A percentile compares a stretch with the other conserved stretches of the same genome.
These are phyloP conservation scores for Cyprinodon tularosa DNA, from an alignment of 2,113 vertebrate species.

Conservation along the genomic window DNA sequence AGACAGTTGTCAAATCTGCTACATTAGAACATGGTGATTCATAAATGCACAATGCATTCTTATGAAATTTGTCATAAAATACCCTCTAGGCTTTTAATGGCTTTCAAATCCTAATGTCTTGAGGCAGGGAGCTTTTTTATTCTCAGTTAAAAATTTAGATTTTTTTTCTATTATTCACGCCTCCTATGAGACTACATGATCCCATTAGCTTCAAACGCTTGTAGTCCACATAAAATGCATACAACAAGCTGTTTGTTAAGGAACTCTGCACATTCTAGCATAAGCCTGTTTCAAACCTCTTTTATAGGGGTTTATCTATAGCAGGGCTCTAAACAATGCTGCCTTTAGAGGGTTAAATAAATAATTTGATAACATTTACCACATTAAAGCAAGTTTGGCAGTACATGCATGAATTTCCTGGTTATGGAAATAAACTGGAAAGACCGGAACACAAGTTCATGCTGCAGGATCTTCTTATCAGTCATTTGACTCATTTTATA, in stretches of 20 bases:
- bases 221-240: conserved; percentile 22
- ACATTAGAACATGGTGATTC: neutral
- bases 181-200: conserved; percentile 39
- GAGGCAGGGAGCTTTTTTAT: conserved; percentile 23
- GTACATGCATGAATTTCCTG: neutral
- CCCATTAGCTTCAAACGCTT: conserved; percentile 43
- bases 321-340: conserved; percentile 5
- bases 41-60: conserved; percentile 6
- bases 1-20: neutral
- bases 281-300: conserved; percentile 19
- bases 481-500: neutral
- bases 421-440: neutral
- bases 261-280: conserved; percentile 4
- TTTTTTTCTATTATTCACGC: conserved; percentile 50
- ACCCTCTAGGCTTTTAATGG: conserved; percentile 24
- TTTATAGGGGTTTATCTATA: conserved; percentile 13
- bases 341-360: conserved; percentile 5
- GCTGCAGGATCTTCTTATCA: neutral
- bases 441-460: neutral
- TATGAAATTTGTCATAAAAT: conserved; percentile 18
- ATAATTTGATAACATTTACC: conserved; percentile 5
- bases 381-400: neutral
- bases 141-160: conserved; percentile 24
- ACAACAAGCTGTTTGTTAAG: conserved; percentile 35
- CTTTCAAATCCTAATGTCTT: conserved; percentile 26